Evolutionary conservation across 2,888 invertebrate species (phyloP).

Genomic region (Sinentomon sp.): DNA sequence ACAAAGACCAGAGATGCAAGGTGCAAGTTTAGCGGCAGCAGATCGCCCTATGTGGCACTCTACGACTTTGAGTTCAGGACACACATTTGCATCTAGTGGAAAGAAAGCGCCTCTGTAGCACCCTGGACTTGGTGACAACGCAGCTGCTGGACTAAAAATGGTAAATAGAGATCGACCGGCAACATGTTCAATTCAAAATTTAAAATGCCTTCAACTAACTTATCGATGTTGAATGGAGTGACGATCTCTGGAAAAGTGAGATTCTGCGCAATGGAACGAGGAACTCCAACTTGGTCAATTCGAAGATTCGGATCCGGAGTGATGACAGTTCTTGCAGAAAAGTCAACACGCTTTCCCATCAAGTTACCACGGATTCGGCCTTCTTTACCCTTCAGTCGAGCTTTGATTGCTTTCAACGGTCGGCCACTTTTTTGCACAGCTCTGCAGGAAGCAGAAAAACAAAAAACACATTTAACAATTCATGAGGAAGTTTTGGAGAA

Average conservation of each 20-base stretch:
- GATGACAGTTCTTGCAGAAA: constrained; percentile 94
- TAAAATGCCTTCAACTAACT: constrained; percentile 24
- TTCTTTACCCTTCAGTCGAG: constrained; percentile 90
- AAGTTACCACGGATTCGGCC: constrained; percentile 95
- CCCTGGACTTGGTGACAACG: too few relatives aligned
- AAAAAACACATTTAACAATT: too few relatives aligned
- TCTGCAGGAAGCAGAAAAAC: constrained; percentile 26
- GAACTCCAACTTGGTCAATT: constrained; percentile 93
- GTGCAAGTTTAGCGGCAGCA: too few relatives aligned
- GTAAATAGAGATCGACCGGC: too few relatives aligned
- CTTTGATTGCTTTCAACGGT: constrained; percentile 89
- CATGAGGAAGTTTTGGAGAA: too few relatives aligned
- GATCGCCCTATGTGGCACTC: too few relatives aligned
- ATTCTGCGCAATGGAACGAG: constrained; percentile 92
- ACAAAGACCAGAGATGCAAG: too few relatives aligned
- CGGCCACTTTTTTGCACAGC: constrained; percentile 99
- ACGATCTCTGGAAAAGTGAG: constrained; percentile 97
- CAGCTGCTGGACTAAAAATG: too few relatives aligned
- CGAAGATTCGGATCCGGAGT: constrained; percentile 84
- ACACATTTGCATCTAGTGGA: too few relatives aligned
- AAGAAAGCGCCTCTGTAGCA: too few relatives aligned
- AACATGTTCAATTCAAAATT: constrained; percentile 21
- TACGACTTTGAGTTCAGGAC: too few relatives aligned
- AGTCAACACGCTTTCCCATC: constrained; percentile 99
- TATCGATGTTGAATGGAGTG: constrained; percentile 95